A percentile compares a stretch with the other conserved stretches of the same genome.
phyloP scores from a whole-genome alignment of 1,140 invertebrate genomes.

The Eubasilissa regina region DNA sequence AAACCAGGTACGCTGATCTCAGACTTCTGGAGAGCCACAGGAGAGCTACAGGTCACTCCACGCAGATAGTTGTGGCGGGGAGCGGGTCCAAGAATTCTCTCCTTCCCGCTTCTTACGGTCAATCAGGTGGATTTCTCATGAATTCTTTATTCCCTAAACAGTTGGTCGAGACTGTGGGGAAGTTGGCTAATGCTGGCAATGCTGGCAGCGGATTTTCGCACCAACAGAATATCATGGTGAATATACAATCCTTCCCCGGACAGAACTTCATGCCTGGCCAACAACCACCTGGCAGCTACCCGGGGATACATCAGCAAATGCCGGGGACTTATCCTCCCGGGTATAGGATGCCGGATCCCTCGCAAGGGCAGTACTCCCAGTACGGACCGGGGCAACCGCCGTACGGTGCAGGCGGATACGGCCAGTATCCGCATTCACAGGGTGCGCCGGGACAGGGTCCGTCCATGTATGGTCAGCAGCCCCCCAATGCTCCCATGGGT shows the following conservation, averaged over 20 bases:
- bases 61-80: constrained; percentile 62
- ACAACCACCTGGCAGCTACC: constrained; percentile 25
- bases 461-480: constrained; percentile 32
- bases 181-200: constrained; percentile 64
- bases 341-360: constrained; percentile 23
- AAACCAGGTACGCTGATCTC: constrained; percentile 67
- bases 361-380: constrained; percentile 37
- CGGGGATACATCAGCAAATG: constrained; percentile 48
- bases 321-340: constrained; percentile 31
- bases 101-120: constrained; percentile 61
- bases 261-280: constrained; percentile 27
- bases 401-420: not conserved
- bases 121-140: constrained; percentile 59
- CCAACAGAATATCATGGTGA: constrained; percentile 72
- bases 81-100: constrained; percentile 60
- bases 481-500: not conserved
- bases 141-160: constrained; percentile 68
- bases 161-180: constrained; percentile 70
- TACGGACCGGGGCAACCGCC: constrained; percentile 22
- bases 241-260: constrained; percentile 68
- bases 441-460: not conserved
- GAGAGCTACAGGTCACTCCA: constrained; percentile 67
- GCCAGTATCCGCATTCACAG: constrained; percentile 18
- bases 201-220: constrained; percentile 65
- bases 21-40: constrained; percentile 67